phyloP scores from a whole-genome alignment of 2,797 vertebrate genomes.

The Microhierax caerulescens region DNA sequence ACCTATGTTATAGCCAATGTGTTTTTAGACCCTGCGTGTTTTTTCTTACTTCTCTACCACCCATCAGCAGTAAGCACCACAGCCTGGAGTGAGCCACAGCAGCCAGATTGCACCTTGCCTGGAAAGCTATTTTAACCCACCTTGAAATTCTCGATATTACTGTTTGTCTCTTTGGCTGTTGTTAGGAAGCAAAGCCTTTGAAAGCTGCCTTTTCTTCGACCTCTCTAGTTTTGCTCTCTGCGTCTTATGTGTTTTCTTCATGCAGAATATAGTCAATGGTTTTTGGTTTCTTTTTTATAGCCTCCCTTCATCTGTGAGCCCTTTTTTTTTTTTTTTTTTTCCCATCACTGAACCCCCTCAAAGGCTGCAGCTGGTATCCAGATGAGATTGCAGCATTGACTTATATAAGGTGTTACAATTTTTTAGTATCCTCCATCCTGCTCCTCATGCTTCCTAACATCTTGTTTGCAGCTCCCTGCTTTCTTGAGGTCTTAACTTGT shows the following conservation, averaged over 20 bases:
- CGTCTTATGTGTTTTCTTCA: neutral
- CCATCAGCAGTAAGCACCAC: neutral
- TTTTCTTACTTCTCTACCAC: neutral
- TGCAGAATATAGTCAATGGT: neutral
- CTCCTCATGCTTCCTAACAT: neutral
- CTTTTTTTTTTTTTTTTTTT: neutral
- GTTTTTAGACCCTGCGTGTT: neutral
- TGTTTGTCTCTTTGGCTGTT: neutral
- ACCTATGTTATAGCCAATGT: accelerated
- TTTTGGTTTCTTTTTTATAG: neutral
- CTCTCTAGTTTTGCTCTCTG: neutral
- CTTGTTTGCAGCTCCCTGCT: neutral
- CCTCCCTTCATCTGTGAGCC: neutral
- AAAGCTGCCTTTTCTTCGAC: neutral
- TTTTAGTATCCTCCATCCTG: neutral
- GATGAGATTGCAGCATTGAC: neutral
- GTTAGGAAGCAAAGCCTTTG: neutral
- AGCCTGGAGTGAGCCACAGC: neutral
- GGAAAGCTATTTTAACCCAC: neutral
- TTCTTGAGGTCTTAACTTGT: neutral
- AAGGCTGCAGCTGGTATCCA: neutral
- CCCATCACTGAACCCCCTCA: neutral
- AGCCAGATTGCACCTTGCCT: neutral
- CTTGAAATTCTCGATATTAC: neutral
- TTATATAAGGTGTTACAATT: neutral